Base-by-base conservation (phyloP, 2,797 vertebrate genomes). In the Sandelia bainsii region DNA sequence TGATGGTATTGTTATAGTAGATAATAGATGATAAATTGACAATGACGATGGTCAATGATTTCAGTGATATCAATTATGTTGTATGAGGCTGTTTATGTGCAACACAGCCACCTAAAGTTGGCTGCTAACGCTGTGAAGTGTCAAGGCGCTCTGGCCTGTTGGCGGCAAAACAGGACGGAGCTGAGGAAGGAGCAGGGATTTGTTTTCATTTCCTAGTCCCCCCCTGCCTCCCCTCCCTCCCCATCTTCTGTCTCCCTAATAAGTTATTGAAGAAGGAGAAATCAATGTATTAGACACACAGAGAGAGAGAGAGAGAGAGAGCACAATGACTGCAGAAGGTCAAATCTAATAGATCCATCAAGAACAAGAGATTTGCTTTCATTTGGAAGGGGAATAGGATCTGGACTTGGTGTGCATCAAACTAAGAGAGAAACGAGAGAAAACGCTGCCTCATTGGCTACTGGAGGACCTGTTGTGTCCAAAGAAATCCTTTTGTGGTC, bases 211-310 rank as follows among this genome's bases (percentile, higher is more conserved):
- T 44, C 45, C 44, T 42, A 58, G 6, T 17, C 52, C 44, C 42
- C 29, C 60, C 23, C 25, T 49, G 19, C n/a, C 19, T 6, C 22
- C 22, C 42, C 5, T 42, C 45, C 8, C 44, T 19, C 64, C 29
- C 64, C 44, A 60, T 84, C 67, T 25, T 68, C 66, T 73, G 65
- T 73, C 62, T 87, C 69, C 77, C 82, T 89, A 84, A 89, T 88
- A 90, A 89, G 80, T 86, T 86, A 84, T 86, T 79, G 60, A 80
- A 90, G 89, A 85, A 81, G 82, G 60, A 82, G 75, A 85, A 89
- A 80, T 71, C 61, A 79, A 77, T 75, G 83, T 80, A 83, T 82
- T 76, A 85, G 80, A 75, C 57, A 72, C 76, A 52, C 81, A 22
- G 64, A 59, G 39, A 62, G 64, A 74, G 44, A 34, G 32, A 10